Conservation (phyloP, 2,113 vertebrate species). For the Isurus oxyrinchus region DNA sequence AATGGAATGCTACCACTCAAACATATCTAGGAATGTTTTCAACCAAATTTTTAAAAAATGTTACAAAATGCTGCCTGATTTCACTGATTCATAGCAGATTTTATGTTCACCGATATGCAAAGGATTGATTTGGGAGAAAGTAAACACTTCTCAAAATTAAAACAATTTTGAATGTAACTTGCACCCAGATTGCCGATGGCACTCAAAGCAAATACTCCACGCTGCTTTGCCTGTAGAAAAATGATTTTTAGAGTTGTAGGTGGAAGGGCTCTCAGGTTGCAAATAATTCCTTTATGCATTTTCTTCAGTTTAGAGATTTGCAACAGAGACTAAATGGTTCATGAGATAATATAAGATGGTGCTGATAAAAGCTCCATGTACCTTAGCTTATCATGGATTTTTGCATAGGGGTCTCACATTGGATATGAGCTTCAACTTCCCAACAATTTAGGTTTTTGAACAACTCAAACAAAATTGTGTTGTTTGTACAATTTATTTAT, state of each 20-base stretch:
- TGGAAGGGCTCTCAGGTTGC: not conserved
- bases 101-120: not conserved
- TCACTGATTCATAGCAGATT: not conserved
- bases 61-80: not conserved
- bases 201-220: not conserved
- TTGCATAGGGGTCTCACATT: not conserved
- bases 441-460: not conserved
- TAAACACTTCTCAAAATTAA: not conserved
- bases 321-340: not conserved
- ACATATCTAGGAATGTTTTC: not conserved
- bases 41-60: not conserved
- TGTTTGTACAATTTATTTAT: conserved; percentile 27
- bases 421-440: not conserved
- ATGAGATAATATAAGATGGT: not conserved
- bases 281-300: not conserved
- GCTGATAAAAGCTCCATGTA: not conserved
- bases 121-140: not conserved
- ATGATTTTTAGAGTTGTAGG: not conserved
- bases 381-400: not conserved
- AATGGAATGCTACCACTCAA: not conserved
- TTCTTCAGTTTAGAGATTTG: not conserved
- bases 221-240: not conserved
- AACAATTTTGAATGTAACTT: not conserved
- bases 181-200: not conserved
- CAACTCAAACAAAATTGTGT: not conserved